Conservation (phyloP, 2,113 vertebrate genomes). For the Spea multiplicata region DNA sequence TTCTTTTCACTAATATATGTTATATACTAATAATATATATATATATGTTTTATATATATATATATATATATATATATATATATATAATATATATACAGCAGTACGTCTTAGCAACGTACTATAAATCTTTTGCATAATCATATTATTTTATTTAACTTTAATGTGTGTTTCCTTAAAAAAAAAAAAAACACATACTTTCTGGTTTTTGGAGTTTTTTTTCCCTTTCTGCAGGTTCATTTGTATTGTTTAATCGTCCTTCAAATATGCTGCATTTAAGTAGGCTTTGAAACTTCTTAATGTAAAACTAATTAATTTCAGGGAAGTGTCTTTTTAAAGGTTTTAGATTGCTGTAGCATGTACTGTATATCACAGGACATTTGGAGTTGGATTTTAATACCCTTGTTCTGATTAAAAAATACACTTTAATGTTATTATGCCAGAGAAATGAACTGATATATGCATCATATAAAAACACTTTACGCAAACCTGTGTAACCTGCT, state of each 20-base stretch:
- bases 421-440: constrained; percentile 68
- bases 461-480: constrained; percentile 63
- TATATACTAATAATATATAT: too few species aligned
- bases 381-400: constrained; percentile 66
- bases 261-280: constrained; percentile 68
- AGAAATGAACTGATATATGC: constrained; percentile 67
- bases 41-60: neutral
- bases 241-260: constrained; percentile 58
- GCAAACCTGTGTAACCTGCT: constrained; percentile 62
- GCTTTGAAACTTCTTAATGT: constrained; percentile 65
- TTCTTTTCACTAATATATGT: too few species aligned
- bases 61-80: neutral
- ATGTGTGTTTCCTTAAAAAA: neutral
- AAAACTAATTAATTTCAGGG: constrained; percentile 74
- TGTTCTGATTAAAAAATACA: constrained; percentile 69
- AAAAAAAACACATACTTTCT: neutral
- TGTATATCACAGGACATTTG: constrained; percentile 65
- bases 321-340: constrained; percentile 72
- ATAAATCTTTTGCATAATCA: too few species aligned
- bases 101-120: too few species aligned
- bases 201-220: constrained; percentile 22
- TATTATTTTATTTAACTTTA: too few species aligned
- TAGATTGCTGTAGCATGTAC: constrained; percentile 70
- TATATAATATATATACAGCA: neutral
- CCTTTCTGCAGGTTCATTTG: neutral